A percentile compares a stretch with the other conserved stretches of the same genome.
Conservation (phyloP, 2,113 vertebrate genomes). For the Zeus faber region DNA sequence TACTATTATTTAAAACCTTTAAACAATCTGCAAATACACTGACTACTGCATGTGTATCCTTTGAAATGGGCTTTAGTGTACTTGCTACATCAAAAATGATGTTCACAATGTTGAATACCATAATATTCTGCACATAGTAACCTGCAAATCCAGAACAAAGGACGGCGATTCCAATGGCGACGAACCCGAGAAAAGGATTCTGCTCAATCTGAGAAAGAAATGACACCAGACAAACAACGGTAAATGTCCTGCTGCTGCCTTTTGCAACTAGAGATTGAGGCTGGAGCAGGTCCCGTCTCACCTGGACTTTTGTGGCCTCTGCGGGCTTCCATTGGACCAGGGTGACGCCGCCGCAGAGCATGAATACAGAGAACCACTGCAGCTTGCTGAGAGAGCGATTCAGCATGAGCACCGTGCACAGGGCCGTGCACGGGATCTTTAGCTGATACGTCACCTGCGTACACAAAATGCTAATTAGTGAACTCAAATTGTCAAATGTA, state of each 20-base stretch:
- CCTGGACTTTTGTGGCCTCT: constrained; percentile 88
- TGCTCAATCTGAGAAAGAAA: constrained; percentile 84
- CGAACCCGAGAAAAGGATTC: constrained; percentile 85
- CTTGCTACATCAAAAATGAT: too few species aligned
- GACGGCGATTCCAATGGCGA: constrained; percentile 87
- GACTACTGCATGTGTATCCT: too few species aligned
- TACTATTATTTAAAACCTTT: too few species aligned
- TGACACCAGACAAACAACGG: background rate
- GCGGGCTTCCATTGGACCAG: constrained; percentile 92
- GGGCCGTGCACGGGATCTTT: constrained; percentile 95
- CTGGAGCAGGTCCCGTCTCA: constrained; percentile 36
- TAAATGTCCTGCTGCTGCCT: too few species aligned
- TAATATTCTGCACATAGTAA: too few species aligned
- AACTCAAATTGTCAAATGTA: too few species aligned
- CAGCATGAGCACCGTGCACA: constrained; percentile 95
- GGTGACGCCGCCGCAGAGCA: constrained; percentile 88
- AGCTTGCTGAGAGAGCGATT: constrained; percentile 85
- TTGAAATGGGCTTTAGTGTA: too few species aligned
- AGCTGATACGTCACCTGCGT: constrained; percentile 92
- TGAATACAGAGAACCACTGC: constrained; percentile 95
- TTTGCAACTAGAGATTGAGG: background rate
- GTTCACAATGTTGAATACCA: too few species aligned
- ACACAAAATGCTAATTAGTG: constrained; percentile 5
- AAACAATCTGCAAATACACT: background rate
- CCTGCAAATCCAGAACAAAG: constrained; percentile 98